These are phyloP conservation scores for Triplophysa rosa DNA, from an alignment of 2,113 vertebrate genomes.

Conservation along the genomic window DNA sequence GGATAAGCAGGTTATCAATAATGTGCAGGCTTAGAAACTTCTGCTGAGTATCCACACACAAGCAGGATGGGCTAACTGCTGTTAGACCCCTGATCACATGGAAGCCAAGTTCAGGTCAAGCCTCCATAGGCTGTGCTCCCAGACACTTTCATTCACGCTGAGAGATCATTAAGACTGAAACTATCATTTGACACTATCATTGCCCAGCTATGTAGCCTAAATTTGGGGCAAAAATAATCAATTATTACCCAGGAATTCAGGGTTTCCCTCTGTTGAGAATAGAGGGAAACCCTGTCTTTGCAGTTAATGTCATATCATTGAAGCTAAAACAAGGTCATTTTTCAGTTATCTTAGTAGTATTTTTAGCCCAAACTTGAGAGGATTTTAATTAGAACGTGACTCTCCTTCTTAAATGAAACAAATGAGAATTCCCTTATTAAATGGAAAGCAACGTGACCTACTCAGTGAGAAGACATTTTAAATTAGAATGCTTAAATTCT, in stretches of 20 bases:
- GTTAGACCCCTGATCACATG: constrained; percentile 1
- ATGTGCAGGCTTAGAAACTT: neutral
- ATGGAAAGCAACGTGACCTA: no score
- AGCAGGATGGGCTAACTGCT: neutral
- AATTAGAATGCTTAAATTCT: no score
- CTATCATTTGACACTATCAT: constrained; percentile 22
- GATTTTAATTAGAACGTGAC: constrained; percentile 71
- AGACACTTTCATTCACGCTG: constrained; percentile 1
- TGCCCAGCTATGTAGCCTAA: constrained; percentile 28
- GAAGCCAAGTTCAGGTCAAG: neutral
- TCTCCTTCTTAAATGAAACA: constrained; percentile 68
- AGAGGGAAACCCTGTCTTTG: neutral
- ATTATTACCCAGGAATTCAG: neutral
- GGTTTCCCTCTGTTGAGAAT: neutral
- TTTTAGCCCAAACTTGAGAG: constrained; percentile 66
- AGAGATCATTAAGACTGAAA: constrained; percentile 43
- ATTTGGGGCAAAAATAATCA: constrained; percentile 12
- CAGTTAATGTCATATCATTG: neutral
- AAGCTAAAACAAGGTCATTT: constrained; percentile 63
- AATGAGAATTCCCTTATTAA: constrained; percentile 48
- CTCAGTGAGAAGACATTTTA: no score
- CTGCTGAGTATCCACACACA: neutral
- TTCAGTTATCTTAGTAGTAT: constrained; percentile 69
- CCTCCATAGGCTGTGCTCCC: neutral
- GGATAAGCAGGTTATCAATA: constrained; percentile 14